Evolutionary conservation across 2,797 vertebrate genomes (phyloP).

Genomic region (Schizopygopsis malacanthus): DNA sequence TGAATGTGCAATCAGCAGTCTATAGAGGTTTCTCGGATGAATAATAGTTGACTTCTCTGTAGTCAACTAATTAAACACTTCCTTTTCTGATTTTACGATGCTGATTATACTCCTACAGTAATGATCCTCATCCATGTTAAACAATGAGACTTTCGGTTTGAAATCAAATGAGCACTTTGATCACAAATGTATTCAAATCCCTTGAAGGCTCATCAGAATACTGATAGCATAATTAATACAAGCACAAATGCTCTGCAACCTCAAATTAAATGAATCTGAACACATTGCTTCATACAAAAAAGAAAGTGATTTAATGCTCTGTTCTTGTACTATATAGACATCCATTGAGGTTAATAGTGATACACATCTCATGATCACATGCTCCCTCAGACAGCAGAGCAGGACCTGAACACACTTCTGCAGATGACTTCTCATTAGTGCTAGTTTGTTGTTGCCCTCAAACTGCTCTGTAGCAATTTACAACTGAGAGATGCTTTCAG

Average conservation of each 20-base stretch:
- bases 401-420: constrained; percentile 25
- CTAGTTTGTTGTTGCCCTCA: constrained; percentile 29
- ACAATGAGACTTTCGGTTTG: neutral
- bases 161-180: neutral
- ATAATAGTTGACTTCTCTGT: neutral
- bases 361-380: constrained; percentile 37
- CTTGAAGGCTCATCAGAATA: neutral
- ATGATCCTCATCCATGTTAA: neutral
- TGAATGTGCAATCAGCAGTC: neutral
- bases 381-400: constrained; percentile 29
- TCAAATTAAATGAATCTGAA: constrained; percentile 11
- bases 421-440: constrained; percentile 39
- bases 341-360: neutral
- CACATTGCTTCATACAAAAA: neutral
- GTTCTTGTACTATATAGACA: constrained; percentile 35
- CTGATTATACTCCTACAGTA: neutral
- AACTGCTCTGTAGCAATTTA: constrained; percentile 9
- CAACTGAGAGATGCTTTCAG: neutral
- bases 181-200: neutral
- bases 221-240: neutral
- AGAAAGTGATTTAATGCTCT: neutral
- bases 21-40: neutral
- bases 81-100: neutral
- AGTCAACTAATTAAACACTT: neutral
- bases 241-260: neutral